Conservation (phyloP, 2,888 invertebrate species). For the Prenolepis imparis region DNA sequence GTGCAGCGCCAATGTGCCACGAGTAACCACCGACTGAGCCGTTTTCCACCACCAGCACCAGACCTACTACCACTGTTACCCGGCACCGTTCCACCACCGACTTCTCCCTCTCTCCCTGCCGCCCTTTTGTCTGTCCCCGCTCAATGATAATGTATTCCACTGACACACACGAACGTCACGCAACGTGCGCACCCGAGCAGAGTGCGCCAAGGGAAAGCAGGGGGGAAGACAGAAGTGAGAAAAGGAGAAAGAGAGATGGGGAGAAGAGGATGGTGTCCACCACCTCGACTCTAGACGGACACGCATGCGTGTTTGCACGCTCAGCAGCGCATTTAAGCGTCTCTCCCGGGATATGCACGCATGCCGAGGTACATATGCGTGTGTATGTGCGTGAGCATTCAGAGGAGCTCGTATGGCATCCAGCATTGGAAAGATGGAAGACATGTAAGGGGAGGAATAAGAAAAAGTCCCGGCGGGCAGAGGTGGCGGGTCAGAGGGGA, state of each 20-base stretch:
- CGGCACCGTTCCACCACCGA: constrained; percentile 45
- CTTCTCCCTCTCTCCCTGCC: constrained; percentile 5
- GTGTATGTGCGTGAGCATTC: constrained; percentile 50
- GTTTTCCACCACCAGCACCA: constrained; percentile 66
- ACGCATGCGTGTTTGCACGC: constrained; percentile 74
- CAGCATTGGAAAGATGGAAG: constrained; percentile 47
- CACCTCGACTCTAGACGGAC: constrained; percentile 53
- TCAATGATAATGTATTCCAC: constrained; percentile 79
- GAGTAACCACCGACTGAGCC: constrained; percentile 78
- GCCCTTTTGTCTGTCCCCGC: constrained; percentile 51
- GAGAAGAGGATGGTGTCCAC: constrained; percentile 33
- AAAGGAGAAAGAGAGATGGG: constrained; percentile 16
- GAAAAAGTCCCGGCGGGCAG: constrained; percentile 29
- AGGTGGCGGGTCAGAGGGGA: constrained; percentile 23
- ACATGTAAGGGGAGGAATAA: constrained; percentile 16
- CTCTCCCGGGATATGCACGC: constrained; percentile 66
- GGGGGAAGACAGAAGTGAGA: constrained; percentile 6
- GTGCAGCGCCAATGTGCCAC: constrained; percentile 79
- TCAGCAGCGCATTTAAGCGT: constrained; percentile 70
- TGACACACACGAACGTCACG: constrained; percentile 64
- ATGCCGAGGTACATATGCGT: constrained; percentile 17
- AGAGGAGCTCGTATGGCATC: constrained; percentile 59
- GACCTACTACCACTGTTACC: constrained; percentile 63
- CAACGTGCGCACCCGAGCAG: constrained; percentile 50
- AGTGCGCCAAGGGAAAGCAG: constrained; percentile 20